Evolutionary conservation across 2,113 vertebrate species (phyloP), one percentile per base, ranked within the genome.

Genomic region (Siniperca chuatsi): DNA sequence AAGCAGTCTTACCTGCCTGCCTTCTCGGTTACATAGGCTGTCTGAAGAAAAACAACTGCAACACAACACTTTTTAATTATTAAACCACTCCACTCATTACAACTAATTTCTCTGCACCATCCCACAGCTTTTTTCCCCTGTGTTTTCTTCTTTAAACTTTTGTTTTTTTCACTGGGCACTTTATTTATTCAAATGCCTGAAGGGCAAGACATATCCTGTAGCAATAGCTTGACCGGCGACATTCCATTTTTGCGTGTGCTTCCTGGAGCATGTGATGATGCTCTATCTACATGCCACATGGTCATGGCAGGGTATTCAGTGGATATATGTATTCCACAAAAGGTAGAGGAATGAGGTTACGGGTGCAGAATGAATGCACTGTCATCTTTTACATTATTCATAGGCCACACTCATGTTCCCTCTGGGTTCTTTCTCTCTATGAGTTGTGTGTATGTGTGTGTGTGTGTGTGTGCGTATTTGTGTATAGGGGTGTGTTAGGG

Each of bases 321-420:
- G 52, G 50, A 71, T 70, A 84, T 79, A 79, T 81, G 58, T 58
- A 84, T 78, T 84, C 61, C 71, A 84, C 76, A 50, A 72, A 89
- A 78, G 71, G 62, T 52, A 81, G 73, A 89, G 50, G 79, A 91
- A 90, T 64, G 83, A 44, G 85, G 86, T 87, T 84, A 88, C 18
- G 4, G 25, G 68, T 78, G 76, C 78, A 84, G 83, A 81, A 87
- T 85, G 79, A 77, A 93, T 91, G 82, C 85, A 52, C 77, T 82
- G 89, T 89, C 80, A 89, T 89, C 73, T 87, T 93, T 69, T 95
- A 72, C 89, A 93, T 95, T 94, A 95, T 94, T 93, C 84, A 95
- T 93, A 35, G 73, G 79, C 88, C 76, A 79, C 81, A 88, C 89
- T 92, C 81, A 4, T 82, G 68, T 89, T 89, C 81, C 86, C 82